Percentiles rank a stretch among this genome's conserved stretches.
Evolutionary conservation across 37 sponge, comb jelly and placozoan genomes (phyloP).

Genomic region (Lycopodina hypogea): DNA sequence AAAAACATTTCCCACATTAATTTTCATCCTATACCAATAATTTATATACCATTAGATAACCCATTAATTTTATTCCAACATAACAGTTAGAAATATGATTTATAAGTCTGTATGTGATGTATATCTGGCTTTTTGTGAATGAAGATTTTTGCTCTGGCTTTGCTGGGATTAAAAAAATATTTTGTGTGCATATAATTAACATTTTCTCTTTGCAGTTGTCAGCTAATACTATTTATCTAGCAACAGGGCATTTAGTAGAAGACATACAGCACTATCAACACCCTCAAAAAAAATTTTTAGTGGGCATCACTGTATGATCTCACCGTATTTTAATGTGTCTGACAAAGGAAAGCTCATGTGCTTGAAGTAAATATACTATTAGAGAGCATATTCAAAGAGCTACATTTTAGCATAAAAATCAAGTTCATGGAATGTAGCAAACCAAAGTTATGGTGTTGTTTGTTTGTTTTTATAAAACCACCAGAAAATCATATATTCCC

Average conservation of each 20-base stretch:
- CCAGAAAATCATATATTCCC: background rate
- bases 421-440: background rate
- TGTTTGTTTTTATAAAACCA: background rate
- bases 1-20: background rate
- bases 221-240: background rate
- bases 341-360: background rate
- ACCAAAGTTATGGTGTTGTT: background rate
- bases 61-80: background rate
- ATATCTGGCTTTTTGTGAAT: background rate
- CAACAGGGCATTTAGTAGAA: background rate
- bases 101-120: background rate
- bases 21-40: no score
- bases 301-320: background rate
- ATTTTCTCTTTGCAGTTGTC: no score
- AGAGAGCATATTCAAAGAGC: no score
- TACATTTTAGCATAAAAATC: no score
- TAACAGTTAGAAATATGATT: background rate
- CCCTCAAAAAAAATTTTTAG: background rate
- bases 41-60: no score
- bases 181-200: background rate
- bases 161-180: no score
- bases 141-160: background rate
- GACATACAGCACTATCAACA: slow-evolving; percentile 1
- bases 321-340: background rate
- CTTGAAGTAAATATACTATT: no score